phyloP scores from a whole-genome alignment of 92 coral and sea anemone genomes.

The Diadumene lineata region DNA sequence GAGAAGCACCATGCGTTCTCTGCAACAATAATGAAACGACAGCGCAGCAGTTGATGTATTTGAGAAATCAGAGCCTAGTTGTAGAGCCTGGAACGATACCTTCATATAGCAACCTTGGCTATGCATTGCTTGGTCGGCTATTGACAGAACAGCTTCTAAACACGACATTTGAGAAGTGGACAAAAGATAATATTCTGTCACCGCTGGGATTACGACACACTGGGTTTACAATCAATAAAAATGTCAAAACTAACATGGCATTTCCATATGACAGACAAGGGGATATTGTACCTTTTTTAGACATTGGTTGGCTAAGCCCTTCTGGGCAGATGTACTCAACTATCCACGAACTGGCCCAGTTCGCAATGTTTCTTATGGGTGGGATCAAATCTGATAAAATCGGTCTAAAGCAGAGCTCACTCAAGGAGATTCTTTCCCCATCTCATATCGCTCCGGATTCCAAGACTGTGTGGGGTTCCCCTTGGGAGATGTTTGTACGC shows the following conservation, averaged over 20 bases:
- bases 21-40: constrained; percentile 42
- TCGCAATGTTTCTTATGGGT: constrained; percentile 31
- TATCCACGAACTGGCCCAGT: constrained; percentile 14
- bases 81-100: constrained; percentile 51
- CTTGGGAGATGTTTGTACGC: constrained; percentile 62
- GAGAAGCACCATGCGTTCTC: constrained; percentile 68
- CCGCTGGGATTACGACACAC: constrained; percentile 35
- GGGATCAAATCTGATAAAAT: constrained; percentile 7
- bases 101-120: constrained; percentile 64
- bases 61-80: constrained; percentile 45
- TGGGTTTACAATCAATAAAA: constrained; percentile 24
- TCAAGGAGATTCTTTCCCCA: constrained; percentile 45
- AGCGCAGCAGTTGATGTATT: constrained; percentile 28
- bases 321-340: constrained; percentile 51
- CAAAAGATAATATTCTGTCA: constrained; percentile 16
- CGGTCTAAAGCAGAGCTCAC: constrained; percentile 8
- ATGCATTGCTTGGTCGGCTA: constrained; percentile 47
- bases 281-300: constrained; percentile 16
- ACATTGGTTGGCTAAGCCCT: constrained; percentile 35
- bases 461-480: constrained; percentile 46
- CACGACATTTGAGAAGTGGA: constrained; percentile 36
- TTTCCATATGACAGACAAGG: constrained; percentile 29
- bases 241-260: constrained; percentile 40
- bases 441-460: constrained; percentile 45
- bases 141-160: constrained; percentile 35